Conservation (phyloP, 1,140 invertebrate species). For the Polyergus mexicanus region DNA sequence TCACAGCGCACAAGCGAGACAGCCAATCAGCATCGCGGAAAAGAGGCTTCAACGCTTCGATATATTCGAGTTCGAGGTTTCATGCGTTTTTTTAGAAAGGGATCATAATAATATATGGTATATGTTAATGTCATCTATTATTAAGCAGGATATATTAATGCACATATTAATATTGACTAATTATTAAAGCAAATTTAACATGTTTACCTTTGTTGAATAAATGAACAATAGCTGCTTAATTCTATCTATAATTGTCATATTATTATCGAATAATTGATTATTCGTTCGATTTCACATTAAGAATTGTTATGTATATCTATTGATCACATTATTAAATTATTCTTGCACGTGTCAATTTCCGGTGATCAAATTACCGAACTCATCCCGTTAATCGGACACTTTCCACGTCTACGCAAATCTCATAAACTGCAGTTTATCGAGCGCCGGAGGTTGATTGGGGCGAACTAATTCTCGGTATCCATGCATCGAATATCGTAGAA, state of each 20-base stretch:
- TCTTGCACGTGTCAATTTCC: background rate
- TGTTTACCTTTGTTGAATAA: background rate
- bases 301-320: background rate
- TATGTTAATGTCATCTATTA: background rate
- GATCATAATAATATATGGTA: too few relatives aligned
- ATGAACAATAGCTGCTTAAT: background rate
- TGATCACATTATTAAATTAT: background rate
- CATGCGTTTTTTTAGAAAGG: too few relatives aligned
- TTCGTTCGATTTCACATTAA: background rate
- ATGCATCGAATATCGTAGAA: slow-evolving; percentile 43
- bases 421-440: slow-evolving; percentile 54
- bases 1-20: too few relatives aligned
- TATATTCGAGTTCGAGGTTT: too few relatives aligned
- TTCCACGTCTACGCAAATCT: slow-evolving; percentile 14
- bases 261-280: background rate
- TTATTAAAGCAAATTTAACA: slow-evolving; percentile 15
- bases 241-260: background rate
- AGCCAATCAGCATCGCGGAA: too few relatives aligned
- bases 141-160: background rate
- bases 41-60: too few relatives aligned
- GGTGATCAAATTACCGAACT: slow-evolving; percentile 20
- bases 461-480: slow-evolving; percentile 63
- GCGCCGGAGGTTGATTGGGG: slow-evolving; percentile 43
- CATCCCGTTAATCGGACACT: slow-evolving; percentile 9
- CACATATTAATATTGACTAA: slow-evolving; percentile 9